phyloP scores from a whole-genome alignment of 2,888 invertebrate genomes.

The Tolmerus cingulatus region DNA sequence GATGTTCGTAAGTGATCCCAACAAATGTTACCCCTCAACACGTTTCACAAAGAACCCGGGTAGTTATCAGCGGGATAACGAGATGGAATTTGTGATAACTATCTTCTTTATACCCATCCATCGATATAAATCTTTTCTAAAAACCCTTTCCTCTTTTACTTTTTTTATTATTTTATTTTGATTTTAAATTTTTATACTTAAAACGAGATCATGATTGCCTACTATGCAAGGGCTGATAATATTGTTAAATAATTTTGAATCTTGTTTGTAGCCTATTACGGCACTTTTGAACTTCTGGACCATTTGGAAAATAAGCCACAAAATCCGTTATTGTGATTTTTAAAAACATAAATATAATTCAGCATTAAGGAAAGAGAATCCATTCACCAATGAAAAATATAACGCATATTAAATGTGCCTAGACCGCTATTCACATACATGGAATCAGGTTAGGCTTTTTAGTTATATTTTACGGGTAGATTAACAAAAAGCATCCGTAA shows the following conservation, averaged over 20 bases:
- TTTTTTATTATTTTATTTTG: not conserved
- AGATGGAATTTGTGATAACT: not conserved
- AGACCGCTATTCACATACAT: too few relatives aligned
- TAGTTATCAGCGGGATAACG: not conserved
- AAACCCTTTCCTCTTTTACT: not conserved
- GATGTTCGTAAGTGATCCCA: not conserved
- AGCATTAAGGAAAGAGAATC: too few relatives aligned
- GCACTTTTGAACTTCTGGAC: not conserved
- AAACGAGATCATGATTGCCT: not conserved
- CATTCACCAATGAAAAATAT: too few relatives aligned
- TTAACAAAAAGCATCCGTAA: too few relatives aligned
- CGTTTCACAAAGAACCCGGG: not conserved
- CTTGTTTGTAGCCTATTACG: not conserved
- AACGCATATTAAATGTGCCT: too few relatives aligned
- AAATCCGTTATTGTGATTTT: too few relatives aligned
- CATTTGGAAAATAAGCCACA: too few relatives aligned
- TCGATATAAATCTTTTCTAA: not conserved
- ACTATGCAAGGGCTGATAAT: not conserved
- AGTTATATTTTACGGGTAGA: too few relatives aligned
- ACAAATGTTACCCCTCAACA: not conserved
- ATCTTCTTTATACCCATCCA: not conserved
- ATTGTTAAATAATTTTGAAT: not conserved
- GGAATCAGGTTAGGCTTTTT: too few relatives aligned
- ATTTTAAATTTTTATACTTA: not conserved
- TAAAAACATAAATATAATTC: too few relatives aligned